A percentile compares a stretch with the other conserved stretches of the same genome.
Conservation (phyloP, 1,140 invertebrate species). For the Drosophila truncata region DNA sequence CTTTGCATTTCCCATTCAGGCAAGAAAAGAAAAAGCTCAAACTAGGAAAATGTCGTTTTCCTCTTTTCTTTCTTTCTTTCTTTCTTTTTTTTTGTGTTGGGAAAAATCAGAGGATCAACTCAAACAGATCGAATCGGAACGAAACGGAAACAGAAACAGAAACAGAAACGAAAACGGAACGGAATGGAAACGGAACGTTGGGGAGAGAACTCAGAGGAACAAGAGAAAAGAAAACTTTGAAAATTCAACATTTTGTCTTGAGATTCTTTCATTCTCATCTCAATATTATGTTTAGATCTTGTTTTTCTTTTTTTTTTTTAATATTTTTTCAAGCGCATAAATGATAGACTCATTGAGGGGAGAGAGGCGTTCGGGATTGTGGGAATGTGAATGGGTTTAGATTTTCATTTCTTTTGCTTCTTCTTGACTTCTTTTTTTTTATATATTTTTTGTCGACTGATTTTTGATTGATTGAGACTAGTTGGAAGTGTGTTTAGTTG, state of each 20-base stretch:
- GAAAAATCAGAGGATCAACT: constrained; percentile 38
- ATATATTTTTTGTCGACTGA: constrained; percentile 49
- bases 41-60: constrained; percentile 66
- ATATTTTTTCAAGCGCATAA: constrained; percentile 78
- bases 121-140: constrained; percentile 16
- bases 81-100: constrained; percentile 39
- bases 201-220: constrained; percentile 53
- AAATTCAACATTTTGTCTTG: constrained; percentile 52
- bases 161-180: neutral
- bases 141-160: constrained; percentile 30
- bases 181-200: constrained; percentile 12
- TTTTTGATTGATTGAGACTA: constrained; percentile 70
- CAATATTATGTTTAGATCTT: constrained; percentile 58
- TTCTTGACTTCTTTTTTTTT: constrained; percentile 35
- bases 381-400: constrained; percentile 78
- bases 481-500: constrained; percentile 79
- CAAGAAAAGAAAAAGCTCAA: constrained; percentile 85
- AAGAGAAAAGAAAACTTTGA: constrained; percentile 57
- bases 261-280: constrained; percentile 53
- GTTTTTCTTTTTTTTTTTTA: constrained; percentile 43
- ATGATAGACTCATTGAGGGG: constrained; percentile 85
- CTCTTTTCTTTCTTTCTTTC: constrained; percentile 36
- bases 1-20: constrained; percentile 60
- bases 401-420: constrained; percentile 60
- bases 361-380: constrained; percentile 83